Conservation (phyloP, 2,113 vertebrate genomes). For the Micromys minutus region DNA sequence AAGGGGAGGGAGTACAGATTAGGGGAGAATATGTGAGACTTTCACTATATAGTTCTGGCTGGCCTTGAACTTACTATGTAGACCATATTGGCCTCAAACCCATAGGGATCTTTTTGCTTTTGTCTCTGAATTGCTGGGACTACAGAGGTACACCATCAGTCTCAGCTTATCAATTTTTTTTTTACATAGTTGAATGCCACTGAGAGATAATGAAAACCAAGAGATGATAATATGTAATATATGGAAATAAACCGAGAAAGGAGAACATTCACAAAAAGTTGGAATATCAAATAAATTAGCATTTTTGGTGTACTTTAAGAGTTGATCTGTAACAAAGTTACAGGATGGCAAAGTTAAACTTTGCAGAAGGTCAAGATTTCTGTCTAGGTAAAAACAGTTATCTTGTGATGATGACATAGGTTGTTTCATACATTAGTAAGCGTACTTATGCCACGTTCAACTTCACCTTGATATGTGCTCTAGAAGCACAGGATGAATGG, state of each 20-base stretch:
- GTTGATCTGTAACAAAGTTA: background rate
- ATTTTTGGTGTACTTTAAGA: background rate
- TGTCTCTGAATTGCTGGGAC: background rate
- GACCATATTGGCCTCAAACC: background rate
- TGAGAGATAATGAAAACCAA: background rate
- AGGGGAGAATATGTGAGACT: background rate
- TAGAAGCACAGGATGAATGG: background rate
- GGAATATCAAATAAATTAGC: background rate
- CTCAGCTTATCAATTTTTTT: background rate
- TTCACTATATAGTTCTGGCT: background rate
- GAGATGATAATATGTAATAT: background rate
- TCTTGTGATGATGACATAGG: background rate
- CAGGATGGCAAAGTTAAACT: background rate
- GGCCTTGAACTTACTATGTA: background rate
- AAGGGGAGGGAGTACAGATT: background rate
- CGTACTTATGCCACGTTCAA: background rate
- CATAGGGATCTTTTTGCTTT: background rate
- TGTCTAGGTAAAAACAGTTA: background rate
- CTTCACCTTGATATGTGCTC: background rate
- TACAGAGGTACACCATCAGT: background rate
- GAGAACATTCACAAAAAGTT: background rate
- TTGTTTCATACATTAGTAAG: slow-evolving; percentile 24
- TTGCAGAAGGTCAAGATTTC: background rate
- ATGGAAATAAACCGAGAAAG: background rate
- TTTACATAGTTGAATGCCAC: background rate